phyloP scores from a whole-genome alignment of 1,140 invertebrate species.

The Temnothorax curvispinosus region DNA sequence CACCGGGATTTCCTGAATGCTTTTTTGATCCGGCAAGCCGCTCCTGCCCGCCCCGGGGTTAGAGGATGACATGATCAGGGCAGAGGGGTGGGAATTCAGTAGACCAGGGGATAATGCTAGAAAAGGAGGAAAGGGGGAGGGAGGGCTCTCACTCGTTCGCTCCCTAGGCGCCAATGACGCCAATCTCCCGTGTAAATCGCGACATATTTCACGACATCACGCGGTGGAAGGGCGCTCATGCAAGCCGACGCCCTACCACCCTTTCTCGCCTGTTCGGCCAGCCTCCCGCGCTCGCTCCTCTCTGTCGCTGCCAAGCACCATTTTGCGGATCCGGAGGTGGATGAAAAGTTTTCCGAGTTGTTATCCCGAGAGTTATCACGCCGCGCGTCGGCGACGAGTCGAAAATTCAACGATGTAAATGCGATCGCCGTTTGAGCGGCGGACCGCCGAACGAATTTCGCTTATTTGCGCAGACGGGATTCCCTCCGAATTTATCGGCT shows the following conservation, averaged over 20 bases:
- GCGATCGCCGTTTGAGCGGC: slow-evolving; percentile 26
- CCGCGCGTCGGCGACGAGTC: slow-evolving; percentile 22
- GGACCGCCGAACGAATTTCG: slow-evolving; percentile 18
- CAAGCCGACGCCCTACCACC: slow-evolving; percentile 16
- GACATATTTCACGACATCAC: slow-evolving; percentile 84
- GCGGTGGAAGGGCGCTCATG: slow-evolving; percentile 22
- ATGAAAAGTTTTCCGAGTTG: slow-evolving; percentile 74
- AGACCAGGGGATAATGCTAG: slow-evolving; percentile 40
- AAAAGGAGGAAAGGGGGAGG: slow-evolving; percentile 10
- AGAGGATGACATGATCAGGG: slow-evolving; percentile 41
- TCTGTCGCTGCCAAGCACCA: background rate
- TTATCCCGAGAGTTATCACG: slow-evolving; percentile 74
- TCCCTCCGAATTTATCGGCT: slow-evolving; percentile 5
- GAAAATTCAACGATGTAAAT: slow-evolving; percentile 64
- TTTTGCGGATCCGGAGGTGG: slow-evolving; percentile 62
- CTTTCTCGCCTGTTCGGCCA: slow-evolving; percentile 14
- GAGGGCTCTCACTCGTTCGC: slow-evolving; percentile 64
- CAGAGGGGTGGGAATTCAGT: slow-evolving; percentile 29
- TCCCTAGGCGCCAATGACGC: slow-evolving; percentile 84
- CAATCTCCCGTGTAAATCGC: slow-evolving; percentile 85
- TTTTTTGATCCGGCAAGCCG: slow-evolving; percentile 83
- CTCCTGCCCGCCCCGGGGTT: slow-evolving; percentile 43
- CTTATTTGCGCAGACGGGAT: background rate
- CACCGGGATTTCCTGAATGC: slow-evolving; percentile 82
- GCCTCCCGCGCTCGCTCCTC: background rate